Conservation (phyloP, 2,113 vertebrate species). For the Thinocorus orbignyianus region DNA sequence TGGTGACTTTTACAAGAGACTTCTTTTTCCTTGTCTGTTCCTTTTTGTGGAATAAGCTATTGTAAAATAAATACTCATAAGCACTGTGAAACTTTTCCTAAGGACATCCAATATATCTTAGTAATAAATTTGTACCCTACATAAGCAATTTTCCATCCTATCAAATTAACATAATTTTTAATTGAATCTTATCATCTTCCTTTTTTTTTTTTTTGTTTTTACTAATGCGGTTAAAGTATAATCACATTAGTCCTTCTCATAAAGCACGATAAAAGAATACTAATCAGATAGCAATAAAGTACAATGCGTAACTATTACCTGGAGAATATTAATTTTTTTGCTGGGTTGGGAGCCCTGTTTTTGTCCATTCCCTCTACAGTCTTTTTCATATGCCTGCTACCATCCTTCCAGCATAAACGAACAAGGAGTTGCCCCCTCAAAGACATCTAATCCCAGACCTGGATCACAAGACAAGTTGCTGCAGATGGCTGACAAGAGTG, state of each 20-base stretch:
- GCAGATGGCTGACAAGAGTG: not conserved
- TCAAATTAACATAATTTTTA: conserved; percentile 55
- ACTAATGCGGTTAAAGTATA: conserved; percentile 21
- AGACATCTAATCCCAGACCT: not conserved
- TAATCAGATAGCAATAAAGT: conserved; percentile 24
- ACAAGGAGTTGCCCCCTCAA: not conserved
- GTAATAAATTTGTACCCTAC: not conserved
- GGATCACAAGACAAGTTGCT: not conserved
- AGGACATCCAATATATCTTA: not conserved
- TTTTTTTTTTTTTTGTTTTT: not conserved
- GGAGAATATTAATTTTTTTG: not conserved
- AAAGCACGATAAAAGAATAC: conserved; percentile 20
- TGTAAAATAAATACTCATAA: conserved; percentile 1
- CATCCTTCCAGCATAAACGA: not conserved
- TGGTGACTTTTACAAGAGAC: not conserved
- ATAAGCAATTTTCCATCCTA: conserved; percentile 16
- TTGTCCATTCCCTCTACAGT: not conserved
- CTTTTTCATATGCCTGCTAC: not conserved
- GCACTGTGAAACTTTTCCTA: conserved; percentile 8
- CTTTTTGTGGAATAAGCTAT: not conserved
- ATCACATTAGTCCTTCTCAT: conserved; percentile 23
- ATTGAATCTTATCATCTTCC: conserved; percentile 28
- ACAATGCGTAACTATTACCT: not conserved
- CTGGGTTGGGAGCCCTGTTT: not conserved
- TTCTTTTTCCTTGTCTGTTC: not conserved